Percentiles rank a stretch among this genome's conserved stretches.
Conservation (phyloP, 2,797 vertebrate genomes). For the Brotogeris chrysoptera region DNA sequence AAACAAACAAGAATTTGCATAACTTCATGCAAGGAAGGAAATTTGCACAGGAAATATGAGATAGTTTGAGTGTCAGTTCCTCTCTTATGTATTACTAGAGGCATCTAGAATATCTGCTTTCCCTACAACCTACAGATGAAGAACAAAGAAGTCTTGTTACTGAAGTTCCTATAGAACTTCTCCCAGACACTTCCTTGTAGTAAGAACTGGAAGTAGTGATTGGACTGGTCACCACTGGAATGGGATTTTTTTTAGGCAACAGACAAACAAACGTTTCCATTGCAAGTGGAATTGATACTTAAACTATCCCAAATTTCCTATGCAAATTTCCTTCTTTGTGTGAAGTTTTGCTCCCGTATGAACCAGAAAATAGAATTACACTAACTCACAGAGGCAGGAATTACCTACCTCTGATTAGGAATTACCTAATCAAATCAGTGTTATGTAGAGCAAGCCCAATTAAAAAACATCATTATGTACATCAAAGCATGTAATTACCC, state of each 20-base stretch:
- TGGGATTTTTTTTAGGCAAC: neutral
- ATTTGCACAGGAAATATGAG: neutral
- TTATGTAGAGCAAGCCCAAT: neutral
- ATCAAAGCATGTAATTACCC: slow-evolving; percentile 1
- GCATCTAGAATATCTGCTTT: neutral
- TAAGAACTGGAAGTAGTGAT: neutral
- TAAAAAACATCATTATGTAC: slow-evolving; percentile 18
- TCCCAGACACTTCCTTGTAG: neutral
- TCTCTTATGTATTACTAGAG: neutral
- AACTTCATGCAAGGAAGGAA: neutral
- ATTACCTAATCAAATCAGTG: neutral
- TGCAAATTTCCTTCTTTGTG: neutral
- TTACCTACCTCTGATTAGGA: neutral
- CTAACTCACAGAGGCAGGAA: neutral
- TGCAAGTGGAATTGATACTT: neutral
- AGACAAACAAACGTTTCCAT: neutral
- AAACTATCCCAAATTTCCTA: neutral
- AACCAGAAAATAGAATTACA: neutral
- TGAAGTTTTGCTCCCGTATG: neutral
- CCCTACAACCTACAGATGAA: neutral
- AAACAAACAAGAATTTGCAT: neutral
- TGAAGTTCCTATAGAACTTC: neutral
- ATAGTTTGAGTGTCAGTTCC: neutral
- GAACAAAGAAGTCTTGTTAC: neutral
- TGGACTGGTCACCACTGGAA: neutral